Conservation (phyloP, 2,888 invertebrate genomes). For the Polietes domitor region DNA sequence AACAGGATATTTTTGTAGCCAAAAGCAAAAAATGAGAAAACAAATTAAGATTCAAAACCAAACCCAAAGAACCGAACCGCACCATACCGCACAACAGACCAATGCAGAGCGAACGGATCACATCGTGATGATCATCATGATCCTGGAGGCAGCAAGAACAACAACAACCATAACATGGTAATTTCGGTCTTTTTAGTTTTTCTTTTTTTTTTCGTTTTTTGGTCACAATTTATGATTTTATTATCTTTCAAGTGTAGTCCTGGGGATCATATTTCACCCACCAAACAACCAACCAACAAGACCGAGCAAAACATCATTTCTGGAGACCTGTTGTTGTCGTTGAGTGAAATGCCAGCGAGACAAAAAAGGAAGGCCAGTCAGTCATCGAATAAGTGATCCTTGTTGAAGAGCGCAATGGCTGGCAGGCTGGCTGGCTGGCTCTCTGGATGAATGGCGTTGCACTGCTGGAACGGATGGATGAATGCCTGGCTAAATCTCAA, state of each 20-base stretch:
- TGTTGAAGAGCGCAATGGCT: background rate
- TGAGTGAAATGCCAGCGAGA: conserved; percentile 4
- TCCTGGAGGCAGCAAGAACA: background rate
- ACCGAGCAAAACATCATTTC: background rate
- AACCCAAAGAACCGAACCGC: background rate
- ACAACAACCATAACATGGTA: background rate
- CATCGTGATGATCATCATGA: background rate
- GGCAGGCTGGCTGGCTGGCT: background rate
- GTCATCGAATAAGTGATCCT: conserved; percentile 34
- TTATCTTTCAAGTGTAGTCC: conserved; percentile 56
- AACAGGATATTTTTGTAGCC: conserved; percentile 59
- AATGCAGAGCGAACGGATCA: background rate
- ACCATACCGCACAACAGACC: conserved; percentile 23
- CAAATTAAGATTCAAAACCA: too few species aligned
- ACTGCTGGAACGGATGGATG: background rate
- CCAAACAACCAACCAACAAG: conserved; percentile 31
- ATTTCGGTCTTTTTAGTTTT: background rate
- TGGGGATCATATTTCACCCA: conserved; percentile 56
- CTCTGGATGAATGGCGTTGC: background rate
- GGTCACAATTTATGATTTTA: conserved; percentile 44
- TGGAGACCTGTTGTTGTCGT: background rate
- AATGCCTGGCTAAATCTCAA: conserved; percentile 55
- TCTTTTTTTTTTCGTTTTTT: background rate
- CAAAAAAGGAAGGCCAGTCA: too few species aligned
- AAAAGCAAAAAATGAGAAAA: background rate